Evolutionary conservation across 2,888 invertebrate genomes (phyloP).

Genomic region (Cephus pygmeus): DNA sequence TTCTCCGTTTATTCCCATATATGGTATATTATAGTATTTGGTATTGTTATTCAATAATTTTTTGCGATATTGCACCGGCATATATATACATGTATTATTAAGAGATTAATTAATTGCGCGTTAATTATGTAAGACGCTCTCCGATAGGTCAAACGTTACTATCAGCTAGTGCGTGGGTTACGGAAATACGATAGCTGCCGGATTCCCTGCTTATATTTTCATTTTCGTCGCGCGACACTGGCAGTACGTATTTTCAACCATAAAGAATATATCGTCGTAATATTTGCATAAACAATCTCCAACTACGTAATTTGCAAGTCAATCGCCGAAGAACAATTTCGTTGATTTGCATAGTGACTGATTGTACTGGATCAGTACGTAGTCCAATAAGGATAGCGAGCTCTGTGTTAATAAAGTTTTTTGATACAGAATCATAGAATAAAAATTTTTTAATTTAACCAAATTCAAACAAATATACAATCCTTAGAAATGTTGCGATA

Average conservation of each 20-base stretch:
- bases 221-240: neutral
- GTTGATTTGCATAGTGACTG: neutral
- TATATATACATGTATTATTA: too few species aligned
- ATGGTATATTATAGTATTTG: neutral
- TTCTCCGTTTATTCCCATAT: neutral
- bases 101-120: neutral
- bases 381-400: neutral
- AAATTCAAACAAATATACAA: neutral
- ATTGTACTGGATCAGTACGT: neutral
- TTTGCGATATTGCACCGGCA: neutral
- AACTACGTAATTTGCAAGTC: neutral
- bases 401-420: neutral
- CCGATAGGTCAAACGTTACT: neutral
- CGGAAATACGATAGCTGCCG: conserved; percentile 14
- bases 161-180: conserved; percentile 10
- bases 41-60: neutral
- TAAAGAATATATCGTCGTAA: neutral
- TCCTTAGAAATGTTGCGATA: neutral
- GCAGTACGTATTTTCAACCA: neutral
- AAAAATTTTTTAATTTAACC: neutral
- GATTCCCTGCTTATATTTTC: neutral
- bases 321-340: neutral
- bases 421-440: neutral
- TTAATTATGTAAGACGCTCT: neutral
- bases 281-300: neutral